Evolutionary conservation across 2,113 vertebrate genomes (phyloP), one percentile per base, ranked within the genome.

Genomic region (Odocoileus virginianus): DNA sequence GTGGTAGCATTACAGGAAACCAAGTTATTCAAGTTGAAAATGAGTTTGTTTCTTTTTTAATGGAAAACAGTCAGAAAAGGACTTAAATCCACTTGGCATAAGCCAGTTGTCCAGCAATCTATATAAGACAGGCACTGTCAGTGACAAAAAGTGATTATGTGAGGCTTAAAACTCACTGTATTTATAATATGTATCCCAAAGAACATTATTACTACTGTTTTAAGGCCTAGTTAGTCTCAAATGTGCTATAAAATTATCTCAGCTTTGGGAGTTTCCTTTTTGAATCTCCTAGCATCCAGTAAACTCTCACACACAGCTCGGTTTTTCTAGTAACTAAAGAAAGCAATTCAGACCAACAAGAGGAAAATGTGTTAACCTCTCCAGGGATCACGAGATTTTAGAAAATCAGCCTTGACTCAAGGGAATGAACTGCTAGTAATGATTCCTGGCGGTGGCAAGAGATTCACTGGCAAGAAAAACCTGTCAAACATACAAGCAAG

Each of bases 41-140:
- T 40, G 23, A 83, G n/a, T 25, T 40, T 54, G 19, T 83, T 95
- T 94, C 52, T 58, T 96, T 97, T 92, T 92, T 54, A 95, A 92
- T 40, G 17, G 33, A 87, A 55, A 83, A 58, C 60, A 87, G 78
- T 47, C 17, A 90, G 61, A 71, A 93, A 94, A 86, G 27, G 16
- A 36, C 33, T 93, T 88, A 54, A 91, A 84, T 78, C 19, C 52
- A 58, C 33, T 2, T 89, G 67, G 64, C 28, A 81, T 78, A 81
- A 50, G 67, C 7, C 55, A 60, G 3, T 15, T 95, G 36, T 74
- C 71, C 25, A 86, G 17, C 8, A 64, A 74, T 76, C 54, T 74
- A 28, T 28, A 12, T 57, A 95, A 71, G 23, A 84, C 0, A 95
- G 67, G 27, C 50, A 94, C 27, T 60, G 54, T 64, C 33, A 92